Evolutionary conservation across 1,140 invertebrate species (phyloP).

Genomic region (Chlorops oryzae): DNA sequence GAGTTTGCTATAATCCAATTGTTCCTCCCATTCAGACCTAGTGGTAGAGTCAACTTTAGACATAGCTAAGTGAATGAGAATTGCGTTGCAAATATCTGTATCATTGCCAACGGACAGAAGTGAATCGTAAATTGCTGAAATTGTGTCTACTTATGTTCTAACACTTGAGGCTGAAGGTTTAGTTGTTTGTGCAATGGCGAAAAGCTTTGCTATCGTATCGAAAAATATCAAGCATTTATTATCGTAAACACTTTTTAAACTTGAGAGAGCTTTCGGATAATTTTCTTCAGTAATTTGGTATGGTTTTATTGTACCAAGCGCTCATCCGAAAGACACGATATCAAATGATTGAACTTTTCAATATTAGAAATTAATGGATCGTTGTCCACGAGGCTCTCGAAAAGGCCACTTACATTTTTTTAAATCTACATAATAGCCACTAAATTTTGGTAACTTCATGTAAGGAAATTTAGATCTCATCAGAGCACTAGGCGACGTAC

Average conservation of each 20-base stretch:
- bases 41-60: slow-evolving; percentile 5
- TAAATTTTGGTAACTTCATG: too few relatives aligned
- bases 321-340: too few relatives aligned
- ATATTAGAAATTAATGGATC: too few relatives aligned
- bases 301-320: neutral
- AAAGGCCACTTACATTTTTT: too few relatives aligned
- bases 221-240: neutral
- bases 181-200: neutral
- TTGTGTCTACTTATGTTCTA: neutral
- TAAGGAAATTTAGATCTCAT: too few relatives aligned
- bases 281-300: neutral
- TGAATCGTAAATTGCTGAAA: slow-evolving; percentile 5
- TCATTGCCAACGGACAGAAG: slow-evolving; percentile 4
- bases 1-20: slow-evolving; percentile 6
- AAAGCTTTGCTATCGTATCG: neutral
- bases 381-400: too few relatives aligned
- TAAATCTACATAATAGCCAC: too few relatives aligned
- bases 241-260: neutral
- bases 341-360: too few relatives aligned
- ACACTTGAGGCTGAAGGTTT: neutral
- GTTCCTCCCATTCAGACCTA: slow-evolving; percentile 4
- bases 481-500: too few relatives aligned
- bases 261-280: neutral
- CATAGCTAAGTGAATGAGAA: slow-evolving; percentile 6
- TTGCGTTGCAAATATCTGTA: slow-evolving; percentile 1